phyloP scores from a whole-genome alignment of 2,888 invertebrate species.

The Dryadula phaetusa region DNA sequence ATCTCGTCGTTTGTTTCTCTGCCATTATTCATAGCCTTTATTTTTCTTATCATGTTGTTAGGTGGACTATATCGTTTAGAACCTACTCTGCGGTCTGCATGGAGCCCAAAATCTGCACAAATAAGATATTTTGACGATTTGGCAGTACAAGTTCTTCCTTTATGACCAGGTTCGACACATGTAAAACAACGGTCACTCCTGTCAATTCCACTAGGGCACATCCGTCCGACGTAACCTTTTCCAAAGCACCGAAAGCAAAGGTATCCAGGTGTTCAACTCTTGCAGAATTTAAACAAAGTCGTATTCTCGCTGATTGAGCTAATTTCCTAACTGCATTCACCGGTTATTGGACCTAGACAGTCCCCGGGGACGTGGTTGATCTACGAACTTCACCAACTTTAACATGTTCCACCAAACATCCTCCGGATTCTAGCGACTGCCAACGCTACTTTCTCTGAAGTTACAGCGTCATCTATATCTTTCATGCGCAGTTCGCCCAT shows the following conservation, averaged over 20 bases:
- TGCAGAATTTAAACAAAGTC: conserved; percentile 26
- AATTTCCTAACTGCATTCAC: conserved; percentile 22
- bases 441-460: conserved; percentile 16
- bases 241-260: conserved; percentile 42
- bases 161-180: conserved; percentile 39
- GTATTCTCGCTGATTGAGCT: conserved; percentile 4
- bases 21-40: too few species aligned
- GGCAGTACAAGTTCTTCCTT: conserved; percentile 29
- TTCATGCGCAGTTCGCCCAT: conserved; percentile 29
- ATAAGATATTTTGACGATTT: too few species aligned
- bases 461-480: conserved; percentile 32
- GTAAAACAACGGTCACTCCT: conserved; percentile 38
- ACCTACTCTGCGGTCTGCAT: conserved; percentile 33
- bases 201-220: conserved; percentile 31
- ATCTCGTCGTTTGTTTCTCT: not conserved
- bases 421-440: conserved; percentile 33
- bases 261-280: conserved; percentile 27
- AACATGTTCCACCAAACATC: conserved; percentile 15
- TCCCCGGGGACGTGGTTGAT: too few species aligned
- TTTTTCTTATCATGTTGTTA: not conserved
- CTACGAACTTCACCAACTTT: too few species aligned
- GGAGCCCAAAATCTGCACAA: conserved; percentile 33
- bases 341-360: conserved; percentile 29
- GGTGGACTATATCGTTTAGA: conserved; percentile 15
- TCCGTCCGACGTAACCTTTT: conserved; percentile 37